Evolutionary conservation across 2,797 vertebrate genomes (phyloP), one percentile per base, ranked within the genome.

Genomic region (Sebastes steindachneri): DNA sequence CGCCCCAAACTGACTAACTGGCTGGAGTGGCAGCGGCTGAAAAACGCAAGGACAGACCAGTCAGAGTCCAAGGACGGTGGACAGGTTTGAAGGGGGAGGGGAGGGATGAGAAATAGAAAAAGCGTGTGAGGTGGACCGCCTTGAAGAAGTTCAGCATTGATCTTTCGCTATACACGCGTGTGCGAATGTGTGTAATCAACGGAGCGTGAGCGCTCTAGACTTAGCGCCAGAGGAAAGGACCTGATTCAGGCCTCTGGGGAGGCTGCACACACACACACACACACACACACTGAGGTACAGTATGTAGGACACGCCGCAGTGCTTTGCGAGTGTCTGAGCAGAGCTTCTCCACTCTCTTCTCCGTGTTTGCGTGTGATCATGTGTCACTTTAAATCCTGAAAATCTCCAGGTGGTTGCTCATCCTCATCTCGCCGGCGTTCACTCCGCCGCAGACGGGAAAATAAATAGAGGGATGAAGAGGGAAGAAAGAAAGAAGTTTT

Each of bases 231-330:
- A 71, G 71, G 62, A 79, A 83, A 84, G 75, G 73, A 86, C 81
- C 86, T 84, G 83, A 85, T 84, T 93, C 85, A 58, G 88, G 74
- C 73, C 88, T 91, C 74, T 29, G 68, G 84, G 83, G 86, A 21
- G 68, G 28, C 80, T 55, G 80, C 31, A 45, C 71, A 19, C 26
- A 64, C 45, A 77, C 76, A 33, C 25, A 25, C 25, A 25, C 25
- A 25, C 26, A 26, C 26, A 26, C 26, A 26, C 26, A 26, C 68
- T 2, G 21, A 82, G 59, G 75, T 74, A 83, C 68, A 78, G 78
- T 82, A 79, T 85, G 79, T 77, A 73, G 77, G 84, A 78, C 80
- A 79, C 2, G 48, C 68, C 57, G 41, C 29, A 26, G 25, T 48
- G 31, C 68, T 66, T 65, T 77, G 29, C 53, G 21, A 53, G 57